Base-by-base conservation (phyloP, 1,140 invertebrate species). In the Ectropis grisescens region DNA sequence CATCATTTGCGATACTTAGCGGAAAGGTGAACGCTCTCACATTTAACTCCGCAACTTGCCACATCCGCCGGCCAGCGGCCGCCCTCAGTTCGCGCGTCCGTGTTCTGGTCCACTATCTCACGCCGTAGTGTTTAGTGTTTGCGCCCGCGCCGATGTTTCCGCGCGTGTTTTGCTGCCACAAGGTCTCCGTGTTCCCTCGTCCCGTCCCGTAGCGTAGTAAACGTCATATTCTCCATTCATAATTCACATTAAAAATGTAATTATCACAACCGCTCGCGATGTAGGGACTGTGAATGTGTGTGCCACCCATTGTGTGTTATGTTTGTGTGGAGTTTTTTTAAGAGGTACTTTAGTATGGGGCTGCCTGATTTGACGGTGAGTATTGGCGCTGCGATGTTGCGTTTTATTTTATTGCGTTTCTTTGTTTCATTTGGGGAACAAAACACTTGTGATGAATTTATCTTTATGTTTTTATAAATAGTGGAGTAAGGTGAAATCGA, bases 301-400 rank as follows among this genome's bases (percentile, higher is more conserved):
- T 2, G 24, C 10, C 12, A 25, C 33, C 30, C 23, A 2, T 26
- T 29, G 37, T 37, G 50, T 66, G 74, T 66, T 55, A 80, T 80
- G 74, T 76, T 74, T 47, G 48, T 68, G 48, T 74, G 51, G 57
- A 55, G 39, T 41, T 68, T 59, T 42, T 37, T 76, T 31, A 60
- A 38, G 37, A 53, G 56, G 40, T 53, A 58, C 36, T 41, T 71
- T 24, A 55, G 56, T 36, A 79, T 76, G 71, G 74, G 74, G 19
- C 60, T 76, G 47, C 69, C 71, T 29, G 70, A 79, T 58, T 55
- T 74, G 15, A 61, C 71, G 70, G 74, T 75, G 49, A 79, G 74
- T 74, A 4, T 8, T 19, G 3, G 16, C 3, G 8, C 16, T 8
- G 16, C n/a, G 16, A 19, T 19, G 16, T 19, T 19, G 16, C n/a